Conservation (phyloP, 2,797 vertebrate species). For the Spheniscus humboldti region DNA sequence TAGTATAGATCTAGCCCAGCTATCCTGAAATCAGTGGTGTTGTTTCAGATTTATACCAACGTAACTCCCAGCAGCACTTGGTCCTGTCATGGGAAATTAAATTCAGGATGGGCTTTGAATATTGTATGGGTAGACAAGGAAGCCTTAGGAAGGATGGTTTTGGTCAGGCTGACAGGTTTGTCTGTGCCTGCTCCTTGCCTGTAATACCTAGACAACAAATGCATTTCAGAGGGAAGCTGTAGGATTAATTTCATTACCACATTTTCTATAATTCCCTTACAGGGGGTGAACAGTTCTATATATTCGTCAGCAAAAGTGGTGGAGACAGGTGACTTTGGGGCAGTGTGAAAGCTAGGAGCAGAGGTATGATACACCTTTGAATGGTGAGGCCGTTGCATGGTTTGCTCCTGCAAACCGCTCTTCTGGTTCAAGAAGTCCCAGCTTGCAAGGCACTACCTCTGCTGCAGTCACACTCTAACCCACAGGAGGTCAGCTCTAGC, state of each 20-base stretch:
- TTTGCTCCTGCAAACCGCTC: neutral
- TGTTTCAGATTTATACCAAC: neutral
- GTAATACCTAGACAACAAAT: neutral
- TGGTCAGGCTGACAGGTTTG: neutral
- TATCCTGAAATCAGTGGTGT: neutral
- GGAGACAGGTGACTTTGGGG: neutral
- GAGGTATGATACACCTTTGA: neutral
- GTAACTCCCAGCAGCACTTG: neutral
- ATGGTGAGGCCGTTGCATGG: neutral
- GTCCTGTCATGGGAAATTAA: neutral
- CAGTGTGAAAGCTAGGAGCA: neutral
- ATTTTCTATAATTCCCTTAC: neutral
- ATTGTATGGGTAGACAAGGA: neutral
- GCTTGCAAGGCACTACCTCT: neutral
- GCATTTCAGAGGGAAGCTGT: neutral
- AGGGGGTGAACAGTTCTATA: neutral
- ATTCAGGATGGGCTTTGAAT: neutral
- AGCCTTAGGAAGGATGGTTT: neutral
- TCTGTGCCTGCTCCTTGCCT: neutral
- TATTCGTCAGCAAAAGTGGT: neutral
- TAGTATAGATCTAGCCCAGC: neutral
- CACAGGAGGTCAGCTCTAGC: neutral
- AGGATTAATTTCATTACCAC: neutral
- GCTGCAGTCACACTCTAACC: neutral
- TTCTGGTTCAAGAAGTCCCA: neutral